Base-by-base conservation (phyloP, 2,113 vertebrate genomes). In the Chaetodon trifascialis region DNA sequence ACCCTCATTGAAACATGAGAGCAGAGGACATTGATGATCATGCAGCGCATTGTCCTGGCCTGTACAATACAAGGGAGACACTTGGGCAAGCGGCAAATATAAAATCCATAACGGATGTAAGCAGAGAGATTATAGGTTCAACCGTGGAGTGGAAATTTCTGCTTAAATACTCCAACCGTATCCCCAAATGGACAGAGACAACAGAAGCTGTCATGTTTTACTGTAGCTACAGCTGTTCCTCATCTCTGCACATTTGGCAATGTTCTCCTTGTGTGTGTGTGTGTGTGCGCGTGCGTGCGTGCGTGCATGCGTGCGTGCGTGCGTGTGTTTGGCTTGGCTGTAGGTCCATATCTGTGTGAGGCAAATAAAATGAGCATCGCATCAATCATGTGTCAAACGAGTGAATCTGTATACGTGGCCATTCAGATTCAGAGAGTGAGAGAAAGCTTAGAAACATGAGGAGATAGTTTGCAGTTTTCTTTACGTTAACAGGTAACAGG, bases 171-270 rank as follows among this genome's bases (percentile, higher is more conserved):
- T 60, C 11, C 47, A 51, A 9, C 12, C 6, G 16, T 34, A 51
- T 21, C 38, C 11, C 7, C 65, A 49, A 6, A 30, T 1, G 40
- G 56, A 44, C 23, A 12, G 70, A 80, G 40, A 42, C 6, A 42
- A 42, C 40, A 42, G 34, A 51, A 44, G 40, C 38, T 17, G 76
- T 73, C 71, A 76, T 84, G 55, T 79, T 76, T 74, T 9, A n/a
- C n/a, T n/a, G n/a, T n/a, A 69, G 63, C 74, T 47, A 25, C 86
- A 90, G 86, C 73, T 91, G 91, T 46, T 88, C 75, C 11, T 68
- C 64, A 69, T 88, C 81, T 63, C 49, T 36, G 40, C 54, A 76
- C 63, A 73, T 47, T 90, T 91, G 76, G 64, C 88, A 36, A 19
- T 82, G 78, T 75, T 77, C 55, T 76, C 34, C 17, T 1, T 38